phyloP scores from a whole-genome alignment of 2,797 vertebrate species.

The Anas georgica region DNA sequence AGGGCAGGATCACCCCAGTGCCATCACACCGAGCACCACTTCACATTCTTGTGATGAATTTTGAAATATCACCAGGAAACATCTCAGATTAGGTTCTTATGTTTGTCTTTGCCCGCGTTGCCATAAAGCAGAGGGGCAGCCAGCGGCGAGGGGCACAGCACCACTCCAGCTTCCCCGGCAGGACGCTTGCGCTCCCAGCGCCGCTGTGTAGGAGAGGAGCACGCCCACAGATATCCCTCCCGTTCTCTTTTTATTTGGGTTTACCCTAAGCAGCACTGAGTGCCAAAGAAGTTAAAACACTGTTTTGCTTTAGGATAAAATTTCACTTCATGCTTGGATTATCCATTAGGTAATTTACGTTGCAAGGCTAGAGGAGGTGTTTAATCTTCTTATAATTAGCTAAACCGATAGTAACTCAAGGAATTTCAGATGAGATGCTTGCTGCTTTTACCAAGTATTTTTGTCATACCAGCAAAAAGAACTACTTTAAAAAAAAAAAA shows the following conservation, averaged over 20 bases:
- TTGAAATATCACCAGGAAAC: not conserved
- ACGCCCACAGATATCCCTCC: accelerated
- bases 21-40: accelerated
- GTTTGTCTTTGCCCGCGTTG: accelerated
- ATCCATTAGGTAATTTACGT: constrained; percentile 21
- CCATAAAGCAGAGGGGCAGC: not conserved
- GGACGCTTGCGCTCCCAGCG: accelerated
- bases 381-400: constrained; percentile 3
- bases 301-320: constrained; percentile 28
- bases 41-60: accelerated
- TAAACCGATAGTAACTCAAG: not conserved
- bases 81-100: accelerated
- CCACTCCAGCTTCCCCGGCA: not conserved
- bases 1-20: not conserved
- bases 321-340: not conserved
- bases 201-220: accelerated
- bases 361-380: not conserved
- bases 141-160: too few relatives aligned
- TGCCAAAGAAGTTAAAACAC: not conserved
- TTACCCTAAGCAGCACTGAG: not conserved
- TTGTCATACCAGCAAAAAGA: not conserved
- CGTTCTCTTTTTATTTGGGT: not conserved
- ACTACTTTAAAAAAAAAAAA: not conserved
- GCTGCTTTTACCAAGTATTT: not conserved
- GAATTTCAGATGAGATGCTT: not conserved